Evolutionary conservation across 2,888 invertebrate genomes (phyloP).

Genomic region (Erannis defoliaria): DNA sequence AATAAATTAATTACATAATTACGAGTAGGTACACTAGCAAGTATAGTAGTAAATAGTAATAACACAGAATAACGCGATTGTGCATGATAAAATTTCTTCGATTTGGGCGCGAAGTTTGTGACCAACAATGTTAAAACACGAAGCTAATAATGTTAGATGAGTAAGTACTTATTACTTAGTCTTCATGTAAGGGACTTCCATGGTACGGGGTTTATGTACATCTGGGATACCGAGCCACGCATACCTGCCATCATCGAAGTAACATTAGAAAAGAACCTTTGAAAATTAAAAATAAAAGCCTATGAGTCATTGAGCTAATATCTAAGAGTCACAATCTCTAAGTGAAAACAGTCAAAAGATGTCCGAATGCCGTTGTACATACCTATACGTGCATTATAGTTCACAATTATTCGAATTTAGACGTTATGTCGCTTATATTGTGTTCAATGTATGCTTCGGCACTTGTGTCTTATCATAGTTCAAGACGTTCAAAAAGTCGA

Average conservation of each 20-base stretch:
- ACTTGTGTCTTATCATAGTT: no score
- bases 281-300: no score
- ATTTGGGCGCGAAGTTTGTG: conserved; percentile 45
- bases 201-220: conserved; percentile 89
- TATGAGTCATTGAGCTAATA: no score
- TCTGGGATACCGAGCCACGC: conserved; percentile 88
- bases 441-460: no score
- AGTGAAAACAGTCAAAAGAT: no score
- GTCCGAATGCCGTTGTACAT: no score
- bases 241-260: conserved; percentile 76
- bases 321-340: no score
- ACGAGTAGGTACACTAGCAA: conserved; percentile 45
- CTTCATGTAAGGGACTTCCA: conserved; percentile 84
- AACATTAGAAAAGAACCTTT: not conserved
- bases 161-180: conserved; percentile 11
- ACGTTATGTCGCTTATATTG: no score
- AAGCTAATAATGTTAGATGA: conserved; percentile 18
- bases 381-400: no score
- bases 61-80: conserved; percentile 17
- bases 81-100: conserved; percentile 24
- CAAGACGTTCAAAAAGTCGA: no score
- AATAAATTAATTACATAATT: conserved; percentile 56
- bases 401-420: no score
- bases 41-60: conserved; percentile 40
- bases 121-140: conserved; percentile 8